Base-by-base conservation (phyloP, 2,113 vertebrate species). In the Recurvirostra avosetta region DNA sequence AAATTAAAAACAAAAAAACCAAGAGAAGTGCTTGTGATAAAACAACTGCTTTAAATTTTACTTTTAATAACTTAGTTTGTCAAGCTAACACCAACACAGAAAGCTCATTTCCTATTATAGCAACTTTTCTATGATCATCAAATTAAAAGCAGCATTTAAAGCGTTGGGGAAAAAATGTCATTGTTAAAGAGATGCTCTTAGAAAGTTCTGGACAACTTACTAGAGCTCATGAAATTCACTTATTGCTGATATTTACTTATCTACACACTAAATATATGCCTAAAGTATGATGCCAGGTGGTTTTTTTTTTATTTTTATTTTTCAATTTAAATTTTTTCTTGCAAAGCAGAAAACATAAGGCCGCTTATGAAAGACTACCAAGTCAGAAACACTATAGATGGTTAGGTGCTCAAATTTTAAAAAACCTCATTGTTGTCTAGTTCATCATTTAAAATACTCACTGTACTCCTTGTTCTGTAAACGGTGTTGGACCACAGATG, bases 401-500 rank as follows among this genome's bases (percentile, higher is more conserved):
- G 73, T 38, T 43, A 85, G 17, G 4, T 43, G 21, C 78, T 20
- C 7, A 49, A 14, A 15, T 43, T 72, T n/a, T 7, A 38, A 21
- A 20, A 62, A 10, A 18, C 16, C 2, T 56, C 21, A 15, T 81
- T 1, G 4, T 59, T 75, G 61, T 38, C 22, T 30, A 83, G 8
- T 15, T 88, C 12, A 41, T 66, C 1, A 40, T 52, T 88, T 34
- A 36, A 79, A 92, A 90, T 94, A 98, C 99, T 97, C 93, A 99
- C 99, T 97, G 96, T 55, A 98, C 38, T 84, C 99, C 98, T 67
- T 98, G 98, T 52, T 99, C 98, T 65, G 98, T 99, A 94, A 99
- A 99, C 81, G 98, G 97, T 15, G 91, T 23, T 78, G 99, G 99
- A 41, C 99, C 99, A 86, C 99, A 99, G 81, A 99, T 98, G 97